Evolutionary conservation across 2,888 invertebrate species (phyloP).

Genomic region (Electrophaes corylata): DNA sequence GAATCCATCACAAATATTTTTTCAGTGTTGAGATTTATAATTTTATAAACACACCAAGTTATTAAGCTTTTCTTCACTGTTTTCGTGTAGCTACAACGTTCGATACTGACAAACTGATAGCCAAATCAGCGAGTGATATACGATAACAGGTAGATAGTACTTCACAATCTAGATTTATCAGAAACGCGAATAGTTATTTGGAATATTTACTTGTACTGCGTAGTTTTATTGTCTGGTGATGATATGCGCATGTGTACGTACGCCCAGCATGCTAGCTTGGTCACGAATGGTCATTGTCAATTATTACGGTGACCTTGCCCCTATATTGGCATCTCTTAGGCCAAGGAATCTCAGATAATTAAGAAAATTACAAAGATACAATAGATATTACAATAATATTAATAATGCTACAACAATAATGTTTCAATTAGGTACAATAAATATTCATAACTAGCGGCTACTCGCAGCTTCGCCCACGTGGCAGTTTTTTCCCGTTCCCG

Average conservation of each 20-base stretch:
- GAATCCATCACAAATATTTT: conserved; percentile 13
- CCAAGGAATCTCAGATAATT: neutral
- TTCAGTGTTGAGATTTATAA: neutral
- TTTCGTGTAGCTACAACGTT: neutral
- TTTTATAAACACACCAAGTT: neutral
- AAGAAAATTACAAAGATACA: neutral
- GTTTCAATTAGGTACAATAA: too few species aligned
- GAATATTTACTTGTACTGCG: conserved; percentile 1
- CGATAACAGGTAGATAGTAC: conserved; percentile 13
- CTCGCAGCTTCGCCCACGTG: too few species aligned
- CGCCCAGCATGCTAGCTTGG: neutral
- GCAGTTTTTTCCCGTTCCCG: too few species aligned
- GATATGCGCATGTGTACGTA: neutral
- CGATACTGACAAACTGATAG: conserved; percentile 7
- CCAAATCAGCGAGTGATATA: conserved; percentile 7
- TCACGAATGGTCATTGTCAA: neutral
- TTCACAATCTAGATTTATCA: conserved; percentile 8
- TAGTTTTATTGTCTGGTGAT: neutral
- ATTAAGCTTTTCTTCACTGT: neutral
- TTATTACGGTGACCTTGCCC: neutral
- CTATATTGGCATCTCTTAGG: neutral
- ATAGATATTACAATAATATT: neutral
- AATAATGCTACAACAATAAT: too few species aligned
- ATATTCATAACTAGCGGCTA: too few species aligned
- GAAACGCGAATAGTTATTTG: neutral